phyloP scores from a whole-genome alignment of 2,888 invertebrate species.

The Eilema griseolum region DNA sequence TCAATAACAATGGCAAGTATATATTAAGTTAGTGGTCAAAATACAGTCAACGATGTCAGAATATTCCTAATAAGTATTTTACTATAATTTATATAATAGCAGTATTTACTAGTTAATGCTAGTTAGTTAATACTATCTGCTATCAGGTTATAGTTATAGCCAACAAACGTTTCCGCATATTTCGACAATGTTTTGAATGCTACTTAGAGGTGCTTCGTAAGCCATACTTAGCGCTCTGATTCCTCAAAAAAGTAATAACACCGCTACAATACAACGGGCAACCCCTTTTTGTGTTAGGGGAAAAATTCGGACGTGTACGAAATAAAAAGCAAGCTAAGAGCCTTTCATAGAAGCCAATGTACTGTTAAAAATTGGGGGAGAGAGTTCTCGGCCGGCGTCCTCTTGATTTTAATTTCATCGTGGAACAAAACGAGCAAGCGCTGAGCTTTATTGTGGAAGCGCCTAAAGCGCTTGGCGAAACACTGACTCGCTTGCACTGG shows the following conservation, averaged over 20 bases:
- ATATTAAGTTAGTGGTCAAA: too few relatives aligned
- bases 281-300: slow-evolving; percentile 29
- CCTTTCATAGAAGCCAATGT: slow-evolving; percentile 53
- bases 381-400: slow-evolving; percentile 42
- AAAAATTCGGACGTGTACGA: slow-evolving; percentile 40
- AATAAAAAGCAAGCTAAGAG: slow-evolving; percentile 44
- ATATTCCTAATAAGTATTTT: too few relatives aligned
- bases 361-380: slow-evolving; percentile 54
- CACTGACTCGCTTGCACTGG: slow-evolving; percentile 31
- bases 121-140: too few relatives aligned
- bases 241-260: slow-evolving; percentile 20
- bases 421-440: slow-evolving; percentile 55
- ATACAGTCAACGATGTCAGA: too few relatives aligned
- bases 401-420: slow-evolving; percentile 66
- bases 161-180: neutral
- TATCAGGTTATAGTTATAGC: too few relatives aligned
- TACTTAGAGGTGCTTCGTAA: neutral
- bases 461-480: slow-evolving; percentile 49
- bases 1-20: too few relatives aligned
- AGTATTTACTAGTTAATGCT: too few relatives aligned
- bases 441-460: slow-evolving; percentile 46
- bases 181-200: slow-evolving; percentile 7
- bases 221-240: slow-evolving; percentile 15
- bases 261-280: slow-evolving; percentile 23
- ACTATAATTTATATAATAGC: too few relatives aligned